These are phyloP conservation scores for Arctia plantaginis DNA, from an alignment of 2,888 invertebrate genomes.

Conservation along the genomic window DNA sequence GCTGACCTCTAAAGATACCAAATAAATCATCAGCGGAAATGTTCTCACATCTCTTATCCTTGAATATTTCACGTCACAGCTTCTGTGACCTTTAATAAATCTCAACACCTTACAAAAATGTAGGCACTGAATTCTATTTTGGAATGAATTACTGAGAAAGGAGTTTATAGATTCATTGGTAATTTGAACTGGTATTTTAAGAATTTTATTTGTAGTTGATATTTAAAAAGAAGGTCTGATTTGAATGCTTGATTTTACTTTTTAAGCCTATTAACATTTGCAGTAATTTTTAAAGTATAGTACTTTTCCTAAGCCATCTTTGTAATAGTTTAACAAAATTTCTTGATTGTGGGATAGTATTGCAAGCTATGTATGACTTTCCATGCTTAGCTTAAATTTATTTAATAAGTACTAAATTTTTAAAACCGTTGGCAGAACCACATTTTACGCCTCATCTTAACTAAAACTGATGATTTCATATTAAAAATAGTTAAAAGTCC, in stretches of 20 bases:
- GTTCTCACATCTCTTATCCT: conserved; percentile 66
- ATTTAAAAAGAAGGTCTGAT: neutral
- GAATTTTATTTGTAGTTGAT: neutral
- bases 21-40: conserved; percentile 72
- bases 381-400: too few species aligned
- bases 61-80: conserved; percentile 74
- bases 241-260: neutral
- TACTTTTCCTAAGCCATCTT: too few species aligned
- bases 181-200: neutral
- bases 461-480: too few species aligned
- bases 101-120: conserved; percentile 69
- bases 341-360: too few species aligned
- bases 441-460: too few species aligned
- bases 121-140: conserved; percentile 19
- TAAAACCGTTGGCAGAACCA: too few species aligned
- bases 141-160: neutral
- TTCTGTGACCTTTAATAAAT: conserved; percentile 63
- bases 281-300: neutral
- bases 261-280: neutral
- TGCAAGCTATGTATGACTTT: too few species aligned
- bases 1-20: conserved; percentile 30
- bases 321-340: too few species aligned
- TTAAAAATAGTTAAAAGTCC: too few species aligned
- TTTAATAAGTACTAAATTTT: too few species aligned
- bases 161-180: neutral